Conservation (phyloP, 1,140 invertebrate species). For the Plutomurus gul region DNA sequence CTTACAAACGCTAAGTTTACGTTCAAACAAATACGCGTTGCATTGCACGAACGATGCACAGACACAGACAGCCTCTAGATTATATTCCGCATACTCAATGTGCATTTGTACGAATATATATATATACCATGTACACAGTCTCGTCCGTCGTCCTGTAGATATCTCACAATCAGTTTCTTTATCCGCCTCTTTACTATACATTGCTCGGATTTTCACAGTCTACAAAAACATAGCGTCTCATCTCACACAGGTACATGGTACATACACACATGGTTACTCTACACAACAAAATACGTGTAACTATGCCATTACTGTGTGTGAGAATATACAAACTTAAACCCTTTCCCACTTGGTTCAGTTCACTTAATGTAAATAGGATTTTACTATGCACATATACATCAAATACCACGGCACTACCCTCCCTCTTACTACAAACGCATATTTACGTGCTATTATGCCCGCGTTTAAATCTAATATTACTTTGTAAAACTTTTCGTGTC, state of each 20-base stretch:
- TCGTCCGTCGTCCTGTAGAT: too few relatives aligned
- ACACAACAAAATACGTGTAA: not conserved
- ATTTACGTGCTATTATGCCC: too few relatives aligned
- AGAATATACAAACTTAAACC: not conserved
- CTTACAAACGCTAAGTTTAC: constrained; percentile 16
- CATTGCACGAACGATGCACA: not conserved
- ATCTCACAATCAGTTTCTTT: too few relatives aligned
- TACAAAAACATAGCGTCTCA: too few relatives aligned
- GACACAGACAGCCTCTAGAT: not conserved
- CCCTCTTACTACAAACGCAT: too few relatives aligned
- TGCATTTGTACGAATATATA: too few relatives aligned
- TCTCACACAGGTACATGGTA: not conserved
- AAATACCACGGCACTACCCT: not conserved
- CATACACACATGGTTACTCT: not conserved
- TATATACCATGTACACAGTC: not conserved
- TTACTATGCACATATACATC: not conserved
- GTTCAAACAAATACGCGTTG: not conserved
- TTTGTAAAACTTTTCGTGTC: too few relatives aligned
- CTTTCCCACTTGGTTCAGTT: not conserved
- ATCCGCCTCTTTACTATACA: too few relatives aligned
- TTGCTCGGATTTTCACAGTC: too few relatives aligned
- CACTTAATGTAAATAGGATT: not conserved
- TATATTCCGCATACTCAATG: too few relatives aligned
- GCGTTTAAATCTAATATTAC: too few relatives aligned
- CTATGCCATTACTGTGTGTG: not conserved